These are phyloP conservation scores for Melanocharis versteri DNA, from an alignment of 2,113 vertebrate genomes.

Conservation along the genomic window DNA sequence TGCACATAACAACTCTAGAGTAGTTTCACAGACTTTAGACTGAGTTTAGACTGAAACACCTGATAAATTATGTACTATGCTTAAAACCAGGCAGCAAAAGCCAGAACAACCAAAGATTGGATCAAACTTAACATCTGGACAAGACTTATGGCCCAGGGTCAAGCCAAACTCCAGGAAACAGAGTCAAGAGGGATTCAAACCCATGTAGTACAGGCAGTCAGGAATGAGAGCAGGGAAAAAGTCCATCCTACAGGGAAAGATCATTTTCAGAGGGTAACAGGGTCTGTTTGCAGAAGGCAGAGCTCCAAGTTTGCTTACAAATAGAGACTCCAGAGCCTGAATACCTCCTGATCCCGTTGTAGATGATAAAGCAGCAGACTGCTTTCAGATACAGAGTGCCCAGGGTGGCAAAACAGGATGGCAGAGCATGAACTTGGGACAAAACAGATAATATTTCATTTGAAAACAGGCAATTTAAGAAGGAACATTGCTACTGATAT, in stretches of 20 bases:
- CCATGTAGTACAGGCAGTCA: not conserved
- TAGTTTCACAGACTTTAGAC: not conserved
- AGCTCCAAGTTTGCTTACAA: not conserved
- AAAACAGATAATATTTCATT: not conserved
- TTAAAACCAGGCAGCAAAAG: not conserved
- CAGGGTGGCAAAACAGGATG: not conserved
- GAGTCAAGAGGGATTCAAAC: not conserved
- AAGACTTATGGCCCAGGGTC: not conserved
- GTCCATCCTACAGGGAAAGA: not conserved
- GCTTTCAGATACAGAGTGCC: not conserved
- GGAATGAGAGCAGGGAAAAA: not conserved
- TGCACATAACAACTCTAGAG: not conserved
- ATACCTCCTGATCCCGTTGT: fast-evolving
- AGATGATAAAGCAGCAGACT: not conserved
- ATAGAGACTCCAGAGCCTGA: not conserved
- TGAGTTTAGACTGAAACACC: not conserved
- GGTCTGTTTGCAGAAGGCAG: not conserved
- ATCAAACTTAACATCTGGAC: not conserved
- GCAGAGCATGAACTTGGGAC: not conserved
- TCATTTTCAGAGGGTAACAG: not conserved
- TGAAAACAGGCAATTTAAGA: not conserved
- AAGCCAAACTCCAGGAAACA: not conserved
- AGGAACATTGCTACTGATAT: fast-evolving
- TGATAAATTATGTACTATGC: not conserved
- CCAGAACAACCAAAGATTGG: not conserved